Evolutionary conservation across 2,797 vertebrate species (phyloP).

Genomic region (Steatocranus sp.): DNA sequence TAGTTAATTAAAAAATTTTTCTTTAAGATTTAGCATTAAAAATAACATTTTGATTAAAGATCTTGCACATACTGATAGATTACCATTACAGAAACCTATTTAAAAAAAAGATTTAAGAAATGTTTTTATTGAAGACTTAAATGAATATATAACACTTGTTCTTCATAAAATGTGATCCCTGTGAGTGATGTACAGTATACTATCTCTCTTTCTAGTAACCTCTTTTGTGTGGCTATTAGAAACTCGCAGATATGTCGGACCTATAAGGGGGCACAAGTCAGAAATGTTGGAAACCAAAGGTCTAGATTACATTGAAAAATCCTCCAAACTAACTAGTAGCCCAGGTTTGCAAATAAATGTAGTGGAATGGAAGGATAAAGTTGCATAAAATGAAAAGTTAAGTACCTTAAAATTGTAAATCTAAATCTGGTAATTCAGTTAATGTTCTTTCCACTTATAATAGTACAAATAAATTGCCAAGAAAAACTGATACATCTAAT

Average conservation of each 20-base stretch:
- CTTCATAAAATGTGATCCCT: neutral
- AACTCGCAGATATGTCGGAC: neutral
- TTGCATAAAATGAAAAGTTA: neutral
- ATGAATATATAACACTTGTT: neutral
- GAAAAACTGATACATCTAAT: neutral
- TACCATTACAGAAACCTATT: neutral
- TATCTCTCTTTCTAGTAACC: neutral
- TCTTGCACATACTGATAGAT: neutral
- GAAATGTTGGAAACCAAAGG: neutral
- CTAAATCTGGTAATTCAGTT: neutral
- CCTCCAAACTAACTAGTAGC: neutral
- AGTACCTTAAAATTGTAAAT: neutral
- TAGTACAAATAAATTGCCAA: neutral
- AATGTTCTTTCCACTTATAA: neutral
- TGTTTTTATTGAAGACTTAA: neutral
- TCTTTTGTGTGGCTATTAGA: neutral
- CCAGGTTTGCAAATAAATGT: neutral
- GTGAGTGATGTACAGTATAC: fast-evolving
- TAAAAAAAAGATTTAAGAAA: neutral
- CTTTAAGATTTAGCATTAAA: neutral
- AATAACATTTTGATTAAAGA: neutral
- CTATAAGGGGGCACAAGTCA: neutral
- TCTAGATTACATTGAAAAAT: neutral
- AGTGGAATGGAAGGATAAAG: neutral
- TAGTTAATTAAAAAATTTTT: no score